Evolutionary conservation across 1,140 invertebrate species (phyloP), one percentile per base, ranked within the genome.

Genomic region (Myzus persicae): DNA sequence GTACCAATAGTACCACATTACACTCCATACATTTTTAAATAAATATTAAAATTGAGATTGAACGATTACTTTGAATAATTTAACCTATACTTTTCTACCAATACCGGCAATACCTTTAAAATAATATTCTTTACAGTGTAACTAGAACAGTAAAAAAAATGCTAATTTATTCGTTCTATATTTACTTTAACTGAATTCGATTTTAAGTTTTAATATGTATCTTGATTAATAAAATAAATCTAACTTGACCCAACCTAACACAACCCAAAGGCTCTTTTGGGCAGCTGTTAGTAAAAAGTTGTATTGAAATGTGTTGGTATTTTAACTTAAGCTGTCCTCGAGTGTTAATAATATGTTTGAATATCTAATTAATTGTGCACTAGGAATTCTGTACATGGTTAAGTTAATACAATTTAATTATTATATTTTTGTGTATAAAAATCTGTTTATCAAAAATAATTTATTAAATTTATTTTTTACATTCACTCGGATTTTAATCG

Each of bases 371-470:
- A 76, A 76, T 76, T 76, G 4, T 76, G 36, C 59, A 76, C 31
- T 76, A n/a, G n/a, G n/a, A 76, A 76, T 76, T 76, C n/a, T 76
- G 59, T n/a, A 14, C 36, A 76, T 76, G 7, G 48, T 24, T 22
- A 22, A 51, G 59, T 76, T n/a, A 76, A 76, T n/a, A 14, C 36
- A 76, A 76, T 67, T n/a, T n/a, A n/a, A n/a, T 67, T 67, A 67
- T 67, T n/a, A n/a, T 67, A 76, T 36, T 76, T 76, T 67, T 67
- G n/a, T 67, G 59, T n/a, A n/a, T n/a, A 76, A 76, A 51, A 76
- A 76, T n/a, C 31, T n/a, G n/a, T 67, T 67, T 67, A 67, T 67
- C 11, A 67, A 67, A n/a, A n/a, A 76, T 76, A 76, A 76, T 76
- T 76, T 76, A 76, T 76, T 76, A n/a, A 6, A 18, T 18, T n/a